Evolutionary conservation across 2,888 invertebrate species (phyloP), one percentile per base, ranked within the genome.

Genomic region (Drosophila limbata): DNA sequence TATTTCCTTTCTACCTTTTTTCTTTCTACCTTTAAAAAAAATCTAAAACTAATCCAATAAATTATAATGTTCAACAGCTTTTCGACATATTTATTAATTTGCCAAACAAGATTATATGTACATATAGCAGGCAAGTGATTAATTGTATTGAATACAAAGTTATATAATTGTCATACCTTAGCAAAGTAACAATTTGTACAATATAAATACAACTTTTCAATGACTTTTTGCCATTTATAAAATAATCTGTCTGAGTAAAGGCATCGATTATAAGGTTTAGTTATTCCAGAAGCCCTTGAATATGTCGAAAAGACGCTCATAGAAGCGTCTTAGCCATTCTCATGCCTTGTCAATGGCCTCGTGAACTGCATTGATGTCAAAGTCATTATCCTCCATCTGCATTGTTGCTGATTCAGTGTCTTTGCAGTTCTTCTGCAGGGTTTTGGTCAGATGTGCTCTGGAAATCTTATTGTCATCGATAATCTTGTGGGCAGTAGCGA

Each of bases 321-420:
- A 74, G 53, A 90, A 76, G 83, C 88, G 90, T 73, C 68, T 53
- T 6, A 90, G 62, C 79, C 89, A 89, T 21, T 80, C 81, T 91
- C 90, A 90, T 70, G 81, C 90, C 28, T 59, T 63, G 5, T 77
- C 69, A 15, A 87, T 68, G 33, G 79, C 64, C 69, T 88, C 72
- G 3, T 83, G 76, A 35, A 88, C 39, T 4, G 64, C 59, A 31
- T 74, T 75, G 50, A 63, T 53, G 11, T 65, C 57, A n/a, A 75
- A 65, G 5, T 79, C 72, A 42, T 83, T 78, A 4, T 77, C 52
- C 3, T 69, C 66, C 25, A 19, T 15, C 19, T 56, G 62, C 9
- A 13, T 21, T 15, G 2, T 2, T 1, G 17, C 31, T 0, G 37
- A 8, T 0, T 59, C 71, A 10, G 79, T 77, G 45, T 45, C 62